phyloP scores from a whole-genome alignment of 2,797 vertebrate genomes.

The Borostomias antarcticus region DNA sequence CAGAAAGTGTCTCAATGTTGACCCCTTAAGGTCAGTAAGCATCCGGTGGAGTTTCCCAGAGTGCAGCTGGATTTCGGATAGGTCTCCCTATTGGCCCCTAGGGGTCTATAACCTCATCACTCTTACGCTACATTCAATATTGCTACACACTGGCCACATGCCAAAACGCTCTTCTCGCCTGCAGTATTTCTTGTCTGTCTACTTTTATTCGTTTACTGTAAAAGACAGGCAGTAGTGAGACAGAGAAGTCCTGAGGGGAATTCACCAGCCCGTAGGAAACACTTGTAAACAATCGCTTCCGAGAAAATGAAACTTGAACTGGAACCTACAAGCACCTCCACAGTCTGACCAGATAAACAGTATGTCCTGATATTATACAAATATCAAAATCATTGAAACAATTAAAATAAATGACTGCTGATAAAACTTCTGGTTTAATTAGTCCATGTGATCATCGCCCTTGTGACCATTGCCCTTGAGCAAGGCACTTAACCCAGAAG shows the following conservation, averaged over 20 bases:
- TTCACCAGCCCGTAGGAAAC: background rate
- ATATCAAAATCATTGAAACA: background rate
- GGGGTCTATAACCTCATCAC: background rate
- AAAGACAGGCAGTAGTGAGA: background rate
- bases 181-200: background rate
- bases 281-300: background rate
- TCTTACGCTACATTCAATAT: background rate
- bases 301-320: background rate
- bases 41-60: background rate
- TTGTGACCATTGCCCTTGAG: too few species aligned
- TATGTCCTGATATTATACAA: background rate
- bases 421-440: too few species aligned
- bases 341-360: background rate
- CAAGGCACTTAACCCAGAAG: too few species aligned
- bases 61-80: background rate
- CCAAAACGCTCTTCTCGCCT: background rate
- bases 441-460: too few species aligned
- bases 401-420: background rate
- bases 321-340: background rate
- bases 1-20: too few species aligned
- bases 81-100: too few species aligned
- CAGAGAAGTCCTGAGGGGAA: background rate
- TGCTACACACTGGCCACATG: background rate
- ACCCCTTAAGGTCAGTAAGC: too few species aligned
- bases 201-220: background rate